These are phyloP conservation scores for Lydus trimaculatus DNA, from an alignment of 2,888 invertebrate genomes.

Conservation along the genomic window DNA sequence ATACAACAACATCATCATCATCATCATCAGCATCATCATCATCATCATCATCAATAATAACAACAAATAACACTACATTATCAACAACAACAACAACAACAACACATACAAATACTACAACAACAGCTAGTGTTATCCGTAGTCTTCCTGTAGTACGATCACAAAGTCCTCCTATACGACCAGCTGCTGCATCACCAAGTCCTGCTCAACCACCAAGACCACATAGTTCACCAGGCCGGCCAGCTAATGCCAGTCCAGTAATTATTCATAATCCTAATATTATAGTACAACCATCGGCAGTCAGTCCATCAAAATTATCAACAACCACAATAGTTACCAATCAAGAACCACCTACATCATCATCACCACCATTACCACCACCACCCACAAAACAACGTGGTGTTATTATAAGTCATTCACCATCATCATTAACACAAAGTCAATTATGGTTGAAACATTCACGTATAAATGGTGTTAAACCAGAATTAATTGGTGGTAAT, in stretches of 20 bases:
- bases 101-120: slow-evolving; percentile 31
- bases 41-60: not conserved
- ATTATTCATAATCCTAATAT: slow-evolving; percentile 48
- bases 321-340: slow-evolving; percentile 35
- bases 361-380: slow-evolving; percentile 34
- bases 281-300: slow-evolving; percentile 54
- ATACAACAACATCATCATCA: slow-evolving; percentile 14
- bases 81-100: not conserved
- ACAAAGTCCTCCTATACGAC: slow-evolving; percentile 55
- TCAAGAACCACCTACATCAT: slow-evolving; percentile 44
- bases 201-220: slow-evolving; percentile 58
- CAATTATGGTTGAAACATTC: slow-evolving; percentile 61
- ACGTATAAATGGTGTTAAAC: slow-evolving; percentile 77
- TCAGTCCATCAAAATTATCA: slow-evolving; percentile 38
- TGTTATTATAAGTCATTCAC: slow-evolving; percentile 54
- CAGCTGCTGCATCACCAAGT: slow-evolving; percentile 54
- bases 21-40: not conserved
- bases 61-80: not conserved
- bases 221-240: slow-evolving; percentile 59
- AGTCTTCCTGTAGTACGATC: slow-evolving; percentile 52
- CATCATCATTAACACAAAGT: slow-evolving; percentile 50
- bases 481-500: slow-evolving; percentile 78
- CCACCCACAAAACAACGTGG: slow-evolving; percentile 38
- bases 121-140: slow-evolving; percentile 56
- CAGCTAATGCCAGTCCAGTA: slow-evolving; percentile 56